These are phyloP conservation scores for Sebastes hubbsi DNA, from an alignment of 2,797 vertebrate species.

Conservation along the genomic window DNA sequence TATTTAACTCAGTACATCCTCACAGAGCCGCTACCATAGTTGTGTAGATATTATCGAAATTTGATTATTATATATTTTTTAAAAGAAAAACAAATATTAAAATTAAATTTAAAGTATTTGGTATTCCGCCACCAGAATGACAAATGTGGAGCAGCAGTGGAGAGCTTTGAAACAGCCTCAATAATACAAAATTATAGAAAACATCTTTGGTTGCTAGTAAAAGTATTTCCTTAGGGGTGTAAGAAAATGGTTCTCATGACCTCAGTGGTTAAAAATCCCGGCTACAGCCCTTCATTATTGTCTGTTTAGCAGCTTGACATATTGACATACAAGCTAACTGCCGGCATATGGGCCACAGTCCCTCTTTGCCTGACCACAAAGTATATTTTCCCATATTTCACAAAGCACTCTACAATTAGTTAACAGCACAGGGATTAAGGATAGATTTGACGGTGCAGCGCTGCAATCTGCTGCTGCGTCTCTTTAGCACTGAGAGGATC, in stretches of 20 bases:
- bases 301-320: slow-evolving; percentile 15
- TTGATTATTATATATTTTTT: no score
- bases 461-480: slow-evolving; percentile 76
- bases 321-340: slow-evolving; percentile 37
- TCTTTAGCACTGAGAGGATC: slow-evolving; percentile 77
- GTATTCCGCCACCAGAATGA: background rate
- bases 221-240: background rate
- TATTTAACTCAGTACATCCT: background rate
- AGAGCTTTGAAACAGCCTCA: background rate
- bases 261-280: background rate
- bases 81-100: background rate
- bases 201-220: background rate
- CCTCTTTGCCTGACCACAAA: slow-evolving; percentile 53
- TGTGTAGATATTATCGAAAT: background rate
- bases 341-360: slow-evolving; percentile 46
- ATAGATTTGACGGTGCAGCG: slow-evolving; percentile 74
- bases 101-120: background rate
- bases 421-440: slow-evolving; percentile 80
- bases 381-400: slow-evolving; percentile 73
- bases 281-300: background rate
- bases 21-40: background rate
- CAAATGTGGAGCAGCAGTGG: background rate
- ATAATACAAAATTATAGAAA: background rate
- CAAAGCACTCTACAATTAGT: slow-evolving; percentile 78
- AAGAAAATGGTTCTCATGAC: background rate